Base-by-base conservation (phyloP, 2,888 invertebrate genomes). In the Stenolophus ochropezus region DNA sequence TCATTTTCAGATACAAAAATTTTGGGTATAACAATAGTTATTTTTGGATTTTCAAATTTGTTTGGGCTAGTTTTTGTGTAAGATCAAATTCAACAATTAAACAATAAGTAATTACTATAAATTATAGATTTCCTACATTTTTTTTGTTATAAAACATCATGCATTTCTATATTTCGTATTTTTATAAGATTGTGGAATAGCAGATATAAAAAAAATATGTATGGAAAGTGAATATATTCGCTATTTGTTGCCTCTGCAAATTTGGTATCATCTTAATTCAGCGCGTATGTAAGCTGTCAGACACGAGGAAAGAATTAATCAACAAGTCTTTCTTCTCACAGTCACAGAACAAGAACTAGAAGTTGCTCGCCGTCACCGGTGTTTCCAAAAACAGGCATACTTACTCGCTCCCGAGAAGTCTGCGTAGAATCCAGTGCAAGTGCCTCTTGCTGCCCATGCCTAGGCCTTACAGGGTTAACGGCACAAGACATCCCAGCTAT, bases 391-490 rank as follows among this genome's bases (percentile, higher is more conserved):
- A 23, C 61, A 25, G 61, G n/a, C 61, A 61, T 6, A 23, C 23
- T 61, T 61, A 61, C 16, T 0, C 61, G 23, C 2, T 61, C 25
- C 61, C 14, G 8, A 61, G 25, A n/a, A 61, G 51, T 51, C 11
- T 5, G 18, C 25, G 4, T 61, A 25, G 61, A 61, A 61, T 25
- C 61, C 61, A 61, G 61, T 61, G 61, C 27, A 61, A 61, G 61
- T 61, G 51, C 8, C 6, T 18, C 3, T 2, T 49, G 14, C 14
- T 14, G 6, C 14, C 4, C 16, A 51, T 16, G 51, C 14, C 51
- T 23, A 61, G 23, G 61, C 27, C 61, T 61, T 25, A 61, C 27
- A 61, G 61, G 61, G 61, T 61, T 61, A 61, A 61, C 61, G 61
- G 61, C 61, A 61, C 61, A 21, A 21, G 53, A 8, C 21, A 61